These are phyloP conservation scores for Acleris sparsana DNA, from an alignment of 2,888 invertebrate genomes.

Conservation along the genomic window DNA sequence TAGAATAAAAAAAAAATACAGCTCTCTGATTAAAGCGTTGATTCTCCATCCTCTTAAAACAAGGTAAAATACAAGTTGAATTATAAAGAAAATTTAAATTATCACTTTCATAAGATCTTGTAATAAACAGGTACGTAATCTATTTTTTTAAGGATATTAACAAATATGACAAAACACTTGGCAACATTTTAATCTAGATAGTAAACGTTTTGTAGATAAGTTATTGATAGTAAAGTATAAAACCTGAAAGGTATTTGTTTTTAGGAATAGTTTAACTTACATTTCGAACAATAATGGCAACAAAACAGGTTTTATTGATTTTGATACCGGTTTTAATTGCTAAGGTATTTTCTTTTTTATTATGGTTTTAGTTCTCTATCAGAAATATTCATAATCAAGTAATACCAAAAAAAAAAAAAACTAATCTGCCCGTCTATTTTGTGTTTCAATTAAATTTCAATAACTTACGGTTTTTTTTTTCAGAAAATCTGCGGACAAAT, in stretches of 20 bases:
- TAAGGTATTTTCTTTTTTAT: conserved; percentile 14
- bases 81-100: too few relatives aligned
- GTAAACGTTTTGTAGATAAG: conserved; percentile 12
- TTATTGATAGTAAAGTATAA: conserved; percentile 13
- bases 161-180: conserved; percentile 4
- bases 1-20: too few relatives aligned
- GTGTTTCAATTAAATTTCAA: too few relatives aligned
- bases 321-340: conserved; percentile 9
- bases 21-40: too few relatives aligned
- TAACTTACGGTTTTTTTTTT: conserved; percentile 19
- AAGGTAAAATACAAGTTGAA: too few relatives aligned
- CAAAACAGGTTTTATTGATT: conserved; percentile 1
- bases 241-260: background rate
- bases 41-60: too few relatives aligned
- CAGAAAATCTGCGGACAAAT: conserved; percentile 49
- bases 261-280: background rate
- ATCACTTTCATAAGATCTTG: too few relatives aligned
- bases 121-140: too few relatives aligned
- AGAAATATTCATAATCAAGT: too few relatives aligned
- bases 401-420: too few relatives aligned
- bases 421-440: too few relatives aligned
- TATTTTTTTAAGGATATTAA: background rate
- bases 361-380: background rate
- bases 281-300: conserved; percentile 7
- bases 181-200: conserved; percentile 18